Evolutionary conservation across 2,113 vertebrate genomes (phyloP), one percentile per base, ranked within the genome.

Genomic region (Osmerus mordax): DNA sequence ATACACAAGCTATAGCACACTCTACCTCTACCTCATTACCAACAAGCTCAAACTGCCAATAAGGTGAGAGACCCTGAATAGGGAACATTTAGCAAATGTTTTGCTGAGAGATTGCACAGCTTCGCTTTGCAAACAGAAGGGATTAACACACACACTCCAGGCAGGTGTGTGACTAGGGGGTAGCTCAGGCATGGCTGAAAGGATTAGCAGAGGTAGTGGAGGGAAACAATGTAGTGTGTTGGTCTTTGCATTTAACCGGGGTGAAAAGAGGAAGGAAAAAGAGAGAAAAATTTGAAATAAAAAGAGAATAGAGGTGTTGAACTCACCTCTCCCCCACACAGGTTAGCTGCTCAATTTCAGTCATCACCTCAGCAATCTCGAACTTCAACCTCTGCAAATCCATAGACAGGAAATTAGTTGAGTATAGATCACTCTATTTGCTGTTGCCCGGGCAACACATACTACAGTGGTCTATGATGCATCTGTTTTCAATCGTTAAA

Each of bases 341-440:
- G 12, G 96, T 98, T 56, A 99, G 90, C 84, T 95, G 97, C 90
- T 98, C 96, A 0, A 98, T 99, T 88, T 99, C 97, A 0, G 95
- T 98, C 97, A 99, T 99, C 51, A 99, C 97, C 80, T 99, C 97
- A 0, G 96, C 94, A 18, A 99, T 99, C 87, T 99, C 97, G 79
- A 96, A 96, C 86, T 99, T 99, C 91, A 99, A 88, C 87, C 96
- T 92, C 97, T 98, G 92, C 65, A 73, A 71, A 84, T 82, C 65
- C 81, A 66, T 6, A 65, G 36, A 55, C 36, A 63, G 36, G 0
- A 67, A 65, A 53, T 60, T 23, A 13, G 25, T 58, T 61, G 21
- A n/a, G 1, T 62, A 1, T 6, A 18, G 0, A n/a, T 53, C 14
- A 23, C 72, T 73, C 28, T 28, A 3, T 28, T 21, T 21, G 21